These are phyloP conservation scores for Scaptomyza polygonia DNA, from an alignment of 2,888 invertebrate species.

Conservation along the genomic window DNA sequence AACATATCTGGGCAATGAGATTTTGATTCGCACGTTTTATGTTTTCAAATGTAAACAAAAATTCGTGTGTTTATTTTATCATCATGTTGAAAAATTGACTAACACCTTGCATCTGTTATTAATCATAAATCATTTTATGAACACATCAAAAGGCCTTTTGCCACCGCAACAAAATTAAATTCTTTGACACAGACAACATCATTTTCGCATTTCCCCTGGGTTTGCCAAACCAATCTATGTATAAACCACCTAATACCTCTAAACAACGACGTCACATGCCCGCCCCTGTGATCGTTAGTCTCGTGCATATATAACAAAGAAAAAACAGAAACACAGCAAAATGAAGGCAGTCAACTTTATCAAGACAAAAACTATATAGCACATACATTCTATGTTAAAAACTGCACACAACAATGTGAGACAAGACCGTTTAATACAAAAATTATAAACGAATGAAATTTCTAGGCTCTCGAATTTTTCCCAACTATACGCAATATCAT, in stretches of 20 bases:
- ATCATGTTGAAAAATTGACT: slow-evolving; percentile 10
- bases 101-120: slow-evolving; percentile 17
- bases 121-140: slow-evolving; percentile 46
- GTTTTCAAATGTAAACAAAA: slow-evolving; percentile 43
- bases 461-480: slow-evolving; percentile 40
- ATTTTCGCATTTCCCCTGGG: slow-evolving; percentile 7
- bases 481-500: neutral
- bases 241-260: slow-evolving; percentile 3
- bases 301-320: slow-evolving; percentile 43
- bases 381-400: neutral
- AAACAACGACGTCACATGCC: slow-evolving; percentile 47
- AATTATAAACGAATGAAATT: slow-evolving; percentile 67
- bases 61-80: slow-evolving; percentile 31
- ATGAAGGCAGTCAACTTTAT: slow-evolving; percentile 55
- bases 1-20: neutral
- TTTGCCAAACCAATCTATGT: slow-evolving; percentile 1
- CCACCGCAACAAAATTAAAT: neutral
- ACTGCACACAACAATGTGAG: slow-evolving; percentile 21
- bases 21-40: slow-evolving; percentile 14
- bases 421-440: slow-evolving; percentile 62
- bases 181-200: slow-evolving; percentile 14
- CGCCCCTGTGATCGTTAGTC: slow-evolving; percentile 49
- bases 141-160: slow-evolving; percentile 53
- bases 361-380: slow-evolving; percentile 26
- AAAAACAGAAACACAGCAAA: slow-evolving; percentile 18